phyloP scores from a whole-genome alignment of 2,888 invertebrate species.

The Polyommatus icarus region DNA sequence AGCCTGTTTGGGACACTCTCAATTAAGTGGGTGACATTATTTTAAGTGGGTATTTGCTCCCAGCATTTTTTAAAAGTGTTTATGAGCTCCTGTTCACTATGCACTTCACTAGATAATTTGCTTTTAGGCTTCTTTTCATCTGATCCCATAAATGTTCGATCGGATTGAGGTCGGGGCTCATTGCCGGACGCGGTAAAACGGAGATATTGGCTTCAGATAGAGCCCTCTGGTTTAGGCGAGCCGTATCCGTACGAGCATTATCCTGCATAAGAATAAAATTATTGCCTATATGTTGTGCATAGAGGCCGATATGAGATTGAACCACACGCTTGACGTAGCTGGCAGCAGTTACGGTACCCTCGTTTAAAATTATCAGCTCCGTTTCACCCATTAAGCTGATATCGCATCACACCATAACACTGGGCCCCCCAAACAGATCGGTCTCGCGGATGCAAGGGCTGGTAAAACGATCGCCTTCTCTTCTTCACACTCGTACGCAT shows the following conservation, averaged over 20 bases:
- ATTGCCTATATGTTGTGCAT: slow-evolving; percentile 28
- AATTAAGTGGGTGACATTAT: slow-evolving; percentile 24
- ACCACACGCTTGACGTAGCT: slow-evolving; percentile 33
- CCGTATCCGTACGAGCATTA: slow-evolving; percentile 32
- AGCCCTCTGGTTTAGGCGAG: slow-evolving; percentile 27
- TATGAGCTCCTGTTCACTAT: no score
- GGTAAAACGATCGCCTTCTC: no score
- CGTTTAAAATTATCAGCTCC: slow-evolving; percentile 24
- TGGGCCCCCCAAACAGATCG: no score
- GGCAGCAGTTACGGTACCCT: slow-evolving; percentile 33
- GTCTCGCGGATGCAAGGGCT: no score
- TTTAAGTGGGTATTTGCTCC: slow-evolving; percentile 24
- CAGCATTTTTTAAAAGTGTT: no score
- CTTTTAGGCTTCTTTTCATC: slow-evolving; percentile 5
- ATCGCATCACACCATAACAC: no score
- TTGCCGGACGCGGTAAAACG: slow-evolving; percentile 28
- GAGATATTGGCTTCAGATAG: slow-evolving; percentile 32
- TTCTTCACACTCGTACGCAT: no score
- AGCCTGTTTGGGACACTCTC: slow-evolving; percentile 1
- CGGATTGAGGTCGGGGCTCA: slow-evolving; percentile 30
- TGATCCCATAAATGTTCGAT: slow-evolving; percentile 20
- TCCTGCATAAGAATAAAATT: slow-evolving; percentile 30
- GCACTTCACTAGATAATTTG: no score
- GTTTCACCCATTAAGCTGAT: slow-evolving; percentile 9
- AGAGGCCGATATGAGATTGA: slow-evolving; percentile 30